A percentile compares a stretch with the other conserved stretches of the same genome.
phyloP scores from a whole-genome alignment of 2,888 invertebrate species.

The Lasioglossum calceatum region DNA sequence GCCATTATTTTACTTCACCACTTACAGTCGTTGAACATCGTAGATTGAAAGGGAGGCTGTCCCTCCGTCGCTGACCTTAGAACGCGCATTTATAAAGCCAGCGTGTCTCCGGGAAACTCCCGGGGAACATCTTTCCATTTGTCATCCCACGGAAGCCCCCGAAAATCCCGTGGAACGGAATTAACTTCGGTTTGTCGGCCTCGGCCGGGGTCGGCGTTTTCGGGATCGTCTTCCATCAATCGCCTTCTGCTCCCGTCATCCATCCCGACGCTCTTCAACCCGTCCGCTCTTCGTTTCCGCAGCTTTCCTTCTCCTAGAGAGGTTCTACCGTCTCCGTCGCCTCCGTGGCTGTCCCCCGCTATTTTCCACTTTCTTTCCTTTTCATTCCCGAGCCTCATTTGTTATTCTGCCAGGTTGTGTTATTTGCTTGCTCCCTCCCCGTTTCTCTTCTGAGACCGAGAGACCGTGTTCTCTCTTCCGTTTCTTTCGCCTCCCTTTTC shows the following conservation, averaged over 20 bases:
- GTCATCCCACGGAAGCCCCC: slow-evolving; percentile 35
- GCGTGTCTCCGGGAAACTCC: background rate
- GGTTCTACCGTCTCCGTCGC: slow-evolving; percentile 17
- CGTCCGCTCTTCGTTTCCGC: slow-evolving; percentile 46
- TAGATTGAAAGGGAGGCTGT: background rate
- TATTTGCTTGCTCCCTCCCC: slow-evolving; percentile 74
- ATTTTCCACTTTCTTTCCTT: slow-evolving; percentile 70
- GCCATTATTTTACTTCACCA: background rate
- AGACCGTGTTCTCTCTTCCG: background rate
- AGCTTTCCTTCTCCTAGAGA: slow-evolving; percentile 27
- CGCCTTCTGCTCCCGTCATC: slow-evolving; percentile 58
- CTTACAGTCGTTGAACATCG: slow-evolving; percentile 5
- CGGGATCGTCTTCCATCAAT: slow-evolving; percentile 57
- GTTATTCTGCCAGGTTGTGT: slow-evolving; percentile 79
- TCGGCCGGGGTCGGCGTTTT: slow-evolving; percentile 42
- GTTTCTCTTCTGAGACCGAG: background rate
- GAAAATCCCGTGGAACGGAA: slow-evolving; percentile 33
- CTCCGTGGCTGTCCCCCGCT: slow-evolving; percentile 46
- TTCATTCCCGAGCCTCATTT: slow-evolving; percentile 73
- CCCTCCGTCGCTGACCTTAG: background rate
- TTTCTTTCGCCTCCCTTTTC: background rate
- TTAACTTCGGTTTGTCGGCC: slow-evolving; percentile 54
- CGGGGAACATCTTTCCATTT: slow-evolving; percentile 42
- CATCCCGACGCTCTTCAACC: slow-evolving; percentile 53
- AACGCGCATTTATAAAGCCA: slow-evolving; percentile 29